These are phyloP conservation scores for Sphyrna mokarran DNA, from an alignment of 2,113 vertebrate genomes.

Conservation along the genomic window DNA sequence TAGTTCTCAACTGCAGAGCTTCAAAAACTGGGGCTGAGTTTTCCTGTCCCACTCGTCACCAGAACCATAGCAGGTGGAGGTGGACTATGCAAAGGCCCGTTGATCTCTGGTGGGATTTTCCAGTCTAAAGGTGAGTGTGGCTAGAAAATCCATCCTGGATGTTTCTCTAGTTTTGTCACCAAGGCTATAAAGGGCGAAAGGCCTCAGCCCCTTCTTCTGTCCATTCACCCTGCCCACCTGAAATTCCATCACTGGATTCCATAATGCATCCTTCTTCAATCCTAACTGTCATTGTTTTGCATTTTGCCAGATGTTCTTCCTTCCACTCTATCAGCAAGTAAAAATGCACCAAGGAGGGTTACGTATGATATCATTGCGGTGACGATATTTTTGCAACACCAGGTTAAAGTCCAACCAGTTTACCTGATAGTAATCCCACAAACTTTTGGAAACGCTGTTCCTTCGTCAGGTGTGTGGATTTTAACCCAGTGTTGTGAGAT, in stretches of 20 bases:
- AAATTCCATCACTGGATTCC: background rate
- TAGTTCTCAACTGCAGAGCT: background rate
- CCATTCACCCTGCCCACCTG: background rate
- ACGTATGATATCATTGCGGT: background rate
- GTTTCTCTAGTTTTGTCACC: background rate
- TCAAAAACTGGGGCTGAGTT: background rate
- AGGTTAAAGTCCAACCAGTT: no score
- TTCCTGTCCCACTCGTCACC: no score
- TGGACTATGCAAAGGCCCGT: no score
- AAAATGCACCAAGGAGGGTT: background rate
- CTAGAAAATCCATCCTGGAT: background rate
- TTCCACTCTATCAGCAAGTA: background rate
- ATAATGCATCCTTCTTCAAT: background rate
- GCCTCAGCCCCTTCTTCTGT: background rate
- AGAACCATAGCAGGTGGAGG: no score
- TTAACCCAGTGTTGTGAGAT: no score
- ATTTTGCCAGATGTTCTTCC: background rate
- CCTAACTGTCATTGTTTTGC: background rate
- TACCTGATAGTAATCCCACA: no score
- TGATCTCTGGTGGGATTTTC: no score
- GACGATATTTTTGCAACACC: background rate
- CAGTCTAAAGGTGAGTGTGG: no score
- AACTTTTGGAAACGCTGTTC: no score
- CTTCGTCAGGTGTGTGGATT: no score
- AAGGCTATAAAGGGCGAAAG: background rate